phyloP scores from a whole-genome alignment of 2,888 invertebrate species.

The Vanessa cardui region DNA sequence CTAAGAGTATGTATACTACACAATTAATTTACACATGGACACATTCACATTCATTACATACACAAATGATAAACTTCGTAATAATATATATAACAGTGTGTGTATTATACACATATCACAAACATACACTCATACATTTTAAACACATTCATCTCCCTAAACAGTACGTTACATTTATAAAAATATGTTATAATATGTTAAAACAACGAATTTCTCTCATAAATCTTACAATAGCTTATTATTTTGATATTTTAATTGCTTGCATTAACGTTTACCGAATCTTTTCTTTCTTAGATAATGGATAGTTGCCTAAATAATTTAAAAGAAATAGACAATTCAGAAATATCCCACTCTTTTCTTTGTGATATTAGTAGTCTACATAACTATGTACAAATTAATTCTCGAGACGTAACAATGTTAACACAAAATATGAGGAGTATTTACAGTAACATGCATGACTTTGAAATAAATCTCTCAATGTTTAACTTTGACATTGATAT shows the following conservation, averaged over 20 bases:
- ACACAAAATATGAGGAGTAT: conserved; percentile 34
- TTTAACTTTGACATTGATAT: conserved; percentile 25
- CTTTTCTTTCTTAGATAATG: conserved; percentile 1
- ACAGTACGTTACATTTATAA: background rate
- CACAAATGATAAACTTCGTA: background rate
- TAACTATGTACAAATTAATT: conserved; percentile 11
- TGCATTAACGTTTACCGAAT: background rate
- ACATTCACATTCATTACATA: background rate
- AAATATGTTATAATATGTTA: background rate
- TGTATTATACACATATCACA: background rate
- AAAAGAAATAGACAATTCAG: background rate
- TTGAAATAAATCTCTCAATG: conserved; percentile 8
- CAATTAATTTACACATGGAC: background rate
- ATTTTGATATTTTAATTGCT: background rate
- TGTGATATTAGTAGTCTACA: conserved; percentile 15
- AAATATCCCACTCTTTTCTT: background rate
- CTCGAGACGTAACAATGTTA: conserved; percentile 20
- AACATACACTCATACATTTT: background rate
- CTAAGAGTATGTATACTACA: background rate
- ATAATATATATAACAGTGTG: conserved; percentile 1
- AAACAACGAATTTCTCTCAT: background rate
- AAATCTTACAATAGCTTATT: background rate
- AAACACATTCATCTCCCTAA: background rate
- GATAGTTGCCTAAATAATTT: background rate
- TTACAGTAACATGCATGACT: conserved; percentile 26